These are phyloP conservation scores for Sebastes glaucus DNA, from an alignment of 2,797 vertebrate genomes.

Conservation along the genomic window DNA sequence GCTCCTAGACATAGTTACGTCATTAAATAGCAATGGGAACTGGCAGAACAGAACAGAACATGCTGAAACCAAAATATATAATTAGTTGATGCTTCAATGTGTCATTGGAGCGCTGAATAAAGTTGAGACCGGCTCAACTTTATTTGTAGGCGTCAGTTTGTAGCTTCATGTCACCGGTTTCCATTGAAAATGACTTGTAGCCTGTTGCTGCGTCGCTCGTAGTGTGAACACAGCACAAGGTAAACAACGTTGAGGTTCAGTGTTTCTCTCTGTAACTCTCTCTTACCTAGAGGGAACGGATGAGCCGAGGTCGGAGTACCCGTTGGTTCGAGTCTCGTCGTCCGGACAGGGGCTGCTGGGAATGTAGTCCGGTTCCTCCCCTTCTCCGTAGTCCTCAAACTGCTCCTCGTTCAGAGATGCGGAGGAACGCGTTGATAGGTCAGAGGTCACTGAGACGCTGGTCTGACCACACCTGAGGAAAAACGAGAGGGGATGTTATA, in stretches of 20 bases:
- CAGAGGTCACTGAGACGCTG: constrained; percentile 87
- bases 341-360: constrained; percentile 93
- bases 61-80: too few relatives aligned
- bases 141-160: too few relatives aligned
- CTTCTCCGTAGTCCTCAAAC: constrained; percentile 98
- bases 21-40: too few relatives aligned
- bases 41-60: too few relatives aligned
- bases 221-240: too few relatives aligned
- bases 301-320: constrained; percentile 93
- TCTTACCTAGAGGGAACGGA: constrained; percentile 94
- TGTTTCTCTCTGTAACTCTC: background rate
- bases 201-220: too few relatives aligned
- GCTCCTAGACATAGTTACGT: too few relatives aligned
- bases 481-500: background rate
- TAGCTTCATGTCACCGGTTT: too few relatives aligned
- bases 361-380: constrained; percentile 91
- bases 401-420: constrained; percentile 96
- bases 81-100: too few relatives aligned
- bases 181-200: too few relatives aligned
- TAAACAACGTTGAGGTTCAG: background rate
- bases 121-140: too few relatives aligned
- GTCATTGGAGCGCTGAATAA: too few relatives aligned
- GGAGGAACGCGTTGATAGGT: constrained; percentile 91
- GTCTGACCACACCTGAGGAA: constrained; percentile 83
- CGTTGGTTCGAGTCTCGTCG: constrained; percentile 91